phyloP scores from a whole-genome alignment of 2,113 vertebrate species.

The Dasypus novemcinctus region DNA sequence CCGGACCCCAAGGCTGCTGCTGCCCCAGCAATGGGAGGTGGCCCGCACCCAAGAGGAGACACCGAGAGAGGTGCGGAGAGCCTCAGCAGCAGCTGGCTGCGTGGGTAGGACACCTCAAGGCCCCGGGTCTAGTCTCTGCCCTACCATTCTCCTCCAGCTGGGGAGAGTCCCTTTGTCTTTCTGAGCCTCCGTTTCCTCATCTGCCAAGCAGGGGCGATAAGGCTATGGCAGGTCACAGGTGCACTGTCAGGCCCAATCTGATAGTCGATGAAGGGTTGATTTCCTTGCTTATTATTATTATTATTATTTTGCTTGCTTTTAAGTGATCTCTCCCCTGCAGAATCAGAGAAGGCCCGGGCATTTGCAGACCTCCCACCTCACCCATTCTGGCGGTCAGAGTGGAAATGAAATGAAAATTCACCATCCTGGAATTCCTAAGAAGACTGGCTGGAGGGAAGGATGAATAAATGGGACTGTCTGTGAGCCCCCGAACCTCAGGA shows the following conservation, averaged over 20 bases:
- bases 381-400: not conserved
- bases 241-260: too few species aligned
- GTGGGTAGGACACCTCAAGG: accelerated
- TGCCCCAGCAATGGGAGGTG: not conserved
- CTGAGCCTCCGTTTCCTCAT: too few species aligned
- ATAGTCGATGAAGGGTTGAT: not conserved
- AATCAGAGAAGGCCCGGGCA: not conserved
- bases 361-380: not conserved
- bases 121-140: not conserved
- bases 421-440: not conserved
- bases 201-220: not conserved
- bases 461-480: not conserved
- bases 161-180: not conserved
- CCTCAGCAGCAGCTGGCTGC: not conserved
- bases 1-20: not conserved
- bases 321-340: not conserved
- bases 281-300: not conserved
- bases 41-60: too few species aligned
- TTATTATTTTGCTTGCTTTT: not conserved
- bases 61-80: not conserved
- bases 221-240: not conserved
- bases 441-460: not conserved
- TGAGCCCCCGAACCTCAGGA: not conserved
- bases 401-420: not conserved
- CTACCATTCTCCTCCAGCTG: not conserved